phyloP scores from a whole-genome alignment of 2,888 invertebrate genomes.

The Apodemia mormo region DNA sequence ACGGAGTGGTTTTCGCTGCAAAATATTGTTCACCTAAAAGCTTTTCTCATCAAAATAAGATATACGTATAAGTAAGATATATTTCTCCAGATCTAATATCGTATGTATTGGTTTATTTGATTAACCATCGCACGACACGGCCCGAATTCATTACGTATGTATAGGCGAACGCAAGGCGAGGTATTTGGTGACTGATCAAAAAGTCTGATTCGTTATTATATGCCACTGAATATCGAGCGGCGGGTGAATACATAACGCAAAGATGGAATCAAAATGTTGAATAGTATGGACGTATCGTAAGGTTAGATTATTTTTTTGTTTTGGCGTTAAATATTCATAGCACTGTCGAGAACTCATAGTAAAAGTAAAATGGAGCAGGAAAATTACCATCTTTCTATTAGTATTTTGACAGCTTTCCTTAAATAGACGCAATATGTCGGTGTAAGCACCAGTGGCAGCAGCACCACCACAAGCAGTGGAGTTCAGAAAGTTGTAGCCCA shows the following conservation, averaged over 20 bases:
- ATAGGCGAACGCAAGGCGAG: conserved; percentile 43
- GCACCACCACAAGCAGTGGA: no score
- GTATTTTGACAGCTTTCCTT: no score
- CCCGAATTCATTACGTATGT: conserved; percentile 45
- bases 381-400: no score
- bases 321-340: background rate
- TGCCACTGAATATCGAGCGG: conserved; percentile 69
- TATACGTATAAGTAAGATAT: conserved; percentile 11
- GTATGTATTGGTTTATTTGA: conserved; percentile 27
- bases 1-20: background rate
- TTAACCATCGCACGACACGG: conserved; percentile 39
- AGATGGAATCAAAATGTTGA: conserved; percentile 55
- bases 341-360: background rate
- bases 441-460: no score
- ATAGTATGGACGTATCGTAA: background rate
- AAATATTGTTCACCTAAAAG: conserved; percentile 6
- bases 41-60: conserved; percentile 6
- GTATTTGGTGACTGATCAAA: conserved; percentile 57
- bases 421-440: no score
- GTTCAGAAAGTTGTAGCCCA: no score
- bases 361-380: no score
- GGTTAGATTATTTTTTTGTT: background rate
- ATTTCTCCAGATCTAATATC: conserved; percentile 15
- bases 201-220: conserved; percentile 62
- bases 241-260: conserved; percentile 46